phyloP scores from a whole-genome alignment of 2,113 vertebrate genomes.

The Odocoileus virginianus region DNA sequence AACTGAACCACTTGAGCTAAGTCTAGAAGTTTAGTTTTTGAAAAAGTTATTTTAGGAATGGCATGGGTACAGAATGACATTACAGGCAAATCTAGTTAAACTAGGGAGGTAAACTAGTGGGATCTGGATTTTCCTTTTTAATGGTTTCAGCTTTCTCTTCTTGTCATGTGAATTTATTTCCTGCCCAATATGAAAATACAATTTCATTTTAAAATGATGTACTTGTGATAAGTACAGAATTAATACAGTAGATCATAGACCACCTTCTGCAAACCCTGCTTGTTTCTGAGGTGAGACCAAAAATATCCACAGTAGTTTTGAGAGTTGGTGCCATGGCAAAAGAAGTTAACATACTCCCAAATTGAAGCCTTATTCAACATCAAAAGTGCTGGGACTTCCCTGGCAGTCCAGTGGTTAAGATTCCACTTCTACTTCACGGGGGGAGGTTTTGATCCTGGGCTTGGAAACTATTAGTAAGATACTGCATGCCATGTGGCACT shows the following conservation, averaged over 20 bases:
- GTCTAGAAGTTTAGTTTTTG: not conserved
- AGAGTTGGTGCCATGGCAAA: not conserved
- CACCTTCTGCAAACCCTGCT: not conserved
- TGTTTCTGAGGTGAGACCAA: not conserved
- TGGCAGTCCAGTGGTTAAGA: not conserved
- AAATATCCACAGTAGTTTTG: not conserved
- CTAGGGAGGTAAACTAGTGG: not conserved
- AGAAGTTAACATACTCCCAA: not conserved
- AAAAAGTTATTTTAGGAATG: not conserved
- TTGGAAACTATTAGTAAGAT: not conserved
- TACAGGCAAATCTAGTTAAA: not conserved
- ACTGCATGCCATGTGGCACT: not conserved
- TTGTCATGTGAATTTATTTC: not conserved
- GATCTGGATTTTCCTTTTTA: not conserved
- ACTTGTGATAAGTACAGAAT: not conserved
- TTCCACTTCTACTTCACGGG: not conserved
- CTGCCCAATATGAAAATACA: not conserved
- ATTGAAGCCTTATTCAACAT: not conserved
- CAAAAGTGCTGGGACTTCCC: not conserved
- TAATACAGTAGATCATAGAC: not conserved
- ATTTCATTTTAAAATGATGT: not conserved
- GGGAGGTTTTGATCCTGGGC: not conserved
- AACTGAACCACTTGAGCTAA: not conserved
- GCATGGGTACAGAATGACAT: not conserved
- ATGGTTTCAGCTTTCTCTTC: not conserved